Conservation (phyloP, 1,140 invertebrate genomes). For the Theocolax elegans region DNA sequence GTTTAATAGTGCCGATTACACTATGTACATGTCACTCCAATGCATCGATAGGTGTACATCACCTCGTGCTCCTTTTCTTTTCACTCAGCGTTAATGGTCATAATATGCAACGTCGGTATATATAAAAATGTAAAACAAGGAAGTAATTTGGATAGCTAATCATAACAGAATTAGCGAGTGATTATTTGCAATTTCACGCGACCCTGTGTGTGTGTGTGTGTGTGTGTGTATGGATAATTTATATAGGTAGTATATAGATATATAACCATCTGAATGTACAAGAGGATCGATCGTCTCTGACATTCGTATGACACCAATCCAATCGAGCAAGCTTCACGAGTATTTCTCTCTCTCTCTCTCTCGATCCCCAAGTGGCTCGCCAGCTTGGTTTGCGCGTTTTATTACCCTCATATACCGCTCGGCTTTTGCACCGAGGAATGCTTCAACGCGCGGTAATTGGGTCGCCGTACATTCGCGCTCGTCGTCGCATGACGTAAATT, state of each 20-base stretch:
- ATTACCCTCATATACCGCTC: background rate
- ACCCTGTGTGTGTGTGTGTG: too few species aligned
- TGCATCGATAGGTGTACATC: too few species aligned
- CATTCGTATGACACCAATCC: conserved; percentile 23
- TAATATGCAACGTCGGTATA: too few species aligned
- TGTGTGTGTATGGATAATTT: too few species aligned
- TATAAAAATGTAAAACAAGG: too few species aligned
- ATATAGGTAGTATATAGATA: too few species aligned
- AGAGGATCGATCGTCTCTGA: conserved; percentile 1
- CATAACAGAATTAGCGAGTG: conserved; percentile 4
- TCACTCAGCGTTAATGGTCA: too few species aligned
- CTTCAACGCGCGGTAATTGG: background rate
- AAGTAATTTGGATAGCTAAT: conserved; percentile 26
- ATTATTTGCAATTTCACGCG: conserved; percentile 13
- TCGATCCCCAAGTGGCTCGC: too few species aligned
- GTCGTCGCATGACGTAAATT: conserved; percentile 45
- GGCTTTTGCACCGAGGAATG: background rate
- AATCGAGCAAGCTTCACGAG: conserved; percentile 7
- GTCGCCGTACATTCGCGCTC: conserved; percentile 24
- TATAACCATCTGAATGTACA: background rate
- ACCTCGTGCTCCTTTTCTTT: too few species aligned
- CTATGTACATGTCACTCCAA: too few species aligned
- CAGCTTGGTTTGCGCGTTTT: too few species aligned
- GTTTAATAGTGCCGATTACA: too few species aligned
- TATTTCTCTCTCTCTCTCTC: background rate